A percentile compares a stretch with the other conserved stretches of the same genome.
phyloP scores from a whole-genome alignment of 35 echinoderm and acorn worm genomes.

The Hemicentrotus pulcherrimus region DNA sequence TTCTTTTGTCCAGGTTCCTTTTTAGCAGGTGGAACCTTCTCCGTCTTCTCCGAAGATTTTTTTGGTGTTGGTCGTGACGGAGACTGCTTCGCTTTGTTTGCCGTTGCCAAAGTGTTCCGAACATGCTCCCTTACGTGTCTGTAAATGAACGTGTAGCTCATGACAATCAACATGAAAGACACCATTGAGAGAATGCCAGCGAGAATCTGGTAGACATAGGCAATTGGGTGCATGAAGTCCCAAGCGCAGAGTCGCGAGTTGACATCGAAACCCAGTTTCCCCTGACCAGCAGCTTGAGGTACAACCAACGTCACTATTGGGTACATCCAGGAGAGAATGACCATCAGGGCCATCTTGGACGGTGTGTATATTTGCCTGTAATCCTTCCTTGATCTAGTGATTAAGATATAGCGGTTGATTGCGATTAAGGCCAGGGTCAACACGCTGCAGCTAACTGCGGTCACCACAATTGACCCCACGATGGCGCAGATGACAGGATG shows the following conservation, averaged over 20 bases:
- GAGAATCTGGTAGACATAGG: constrained; percentile 53
- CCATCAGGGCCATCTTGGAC: constrained; percentile 65
- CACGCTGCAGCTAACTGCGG: constrained; percentile 82
- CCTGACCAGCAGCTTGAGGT: background rate
- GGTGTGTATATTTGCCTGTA: constrained; percentile 67
- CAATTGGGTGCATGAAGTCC: background rate
- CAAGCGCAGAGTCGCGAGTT: constrained; percentile 6
- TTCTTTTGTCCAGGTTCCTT: constrained; percentile 23
- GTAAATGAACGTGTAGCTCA: constrained; percentile 67
- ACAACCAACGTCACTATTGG: constrained; percentile 33
- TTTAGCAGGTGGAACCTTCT: background rate
- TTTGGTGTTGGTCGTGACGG: background rate
- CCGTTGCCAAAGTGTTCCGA: constrained; percentile 49
- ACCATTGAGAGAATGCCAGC: constrained; percentile 64
- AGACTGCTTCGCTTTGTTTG: background rate
- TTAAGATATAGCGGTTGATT: constrained; percentile 82
- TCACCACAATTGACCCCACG: constrained; percentile 72
- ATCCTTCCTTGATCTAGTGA: constrained; percentile 68
- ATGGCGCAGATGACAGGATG: constrained; percentile 62
- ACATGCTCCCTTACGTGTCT: constrained; percentile 66
- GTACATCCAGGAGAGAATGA: constrained; percentile 69
- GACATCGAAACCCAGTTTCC: constrained; percentile 49
- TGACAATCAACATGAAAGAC: constrained; percentile 67
- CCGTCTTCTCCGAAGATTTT: background rate
- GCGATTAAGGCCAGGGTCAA: constrained; percentile 80